A percentile compares a stretch with the other conserved stretches of the same genome.
Conservation (phyloP, 64 coral and sea anemone species). For the Porites australiensis region DNA sequence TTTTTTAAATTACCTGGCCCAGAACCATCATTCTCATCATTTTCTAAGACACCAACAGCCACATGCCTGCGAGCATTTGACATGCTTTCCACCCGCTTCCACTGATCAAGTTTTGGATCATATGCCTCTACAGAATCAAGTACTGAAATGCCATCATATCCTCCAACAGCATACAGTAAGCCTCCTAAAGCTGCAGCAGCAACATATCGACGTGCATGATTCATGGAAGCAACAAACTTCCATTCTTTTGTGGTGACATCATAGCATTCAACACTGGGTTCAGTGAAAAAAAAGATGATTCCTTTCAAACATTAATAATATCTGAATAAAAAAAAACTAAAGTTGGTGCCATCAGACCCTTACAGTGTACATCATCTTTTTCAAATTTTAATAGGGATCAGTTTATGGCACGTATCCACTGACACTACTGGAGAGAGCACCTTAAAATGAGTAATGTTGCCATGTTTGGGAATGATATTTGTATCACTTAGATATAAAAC, state of each 20-base stretch:
- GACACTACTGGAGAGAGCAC: too few relatives aligned
- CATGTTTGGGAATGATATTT: too few relatives aligned
- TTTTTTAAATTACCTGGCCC: conserved; percentile 18
- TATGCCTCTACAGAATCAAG: conserved; percentile 91
- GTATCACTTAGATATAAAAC: too few relatives aligned
- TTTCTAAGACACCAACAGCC: conserved; percentile 77
- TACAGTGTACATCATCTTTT: too few relatives aligned
- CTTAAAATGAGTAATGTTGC: too few relatives aligned
- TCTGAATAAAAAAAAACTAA: not conserved
- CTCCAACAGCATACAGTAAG: conserved; percentile 88
- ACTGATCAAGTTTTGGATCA: conserved; percentile 82
- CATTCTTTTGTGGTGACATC: conserved; percentile 74
- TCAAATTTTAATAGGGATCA: too few relatives aligned
- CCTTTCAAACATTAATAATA: conserved; percentile 27
- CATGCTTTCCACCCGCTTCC: conserved; percentile 71
- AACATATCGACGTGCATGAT: conserved; percentile 79
- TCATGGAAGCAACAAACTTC: conserved; percentile 90
- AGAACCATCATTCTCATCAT: conserved; percentile 7
- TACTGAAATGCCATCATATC: conserved; percentile 85
- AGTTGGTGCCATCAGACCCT: not conserved
- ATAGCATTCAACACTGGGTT: conserved; percentile 84
- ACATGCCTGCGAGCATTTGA: conserved; percentile 77
- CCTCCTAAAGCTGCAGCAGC: conserved; percentile 73
- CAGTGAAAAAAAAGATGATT: not conserved
- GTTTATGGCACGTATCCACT: too few relatives aligned